Base-by-base conservation (phyloP, 2,797 vertebrate genomes). In the Staurois parvus region DNA sequence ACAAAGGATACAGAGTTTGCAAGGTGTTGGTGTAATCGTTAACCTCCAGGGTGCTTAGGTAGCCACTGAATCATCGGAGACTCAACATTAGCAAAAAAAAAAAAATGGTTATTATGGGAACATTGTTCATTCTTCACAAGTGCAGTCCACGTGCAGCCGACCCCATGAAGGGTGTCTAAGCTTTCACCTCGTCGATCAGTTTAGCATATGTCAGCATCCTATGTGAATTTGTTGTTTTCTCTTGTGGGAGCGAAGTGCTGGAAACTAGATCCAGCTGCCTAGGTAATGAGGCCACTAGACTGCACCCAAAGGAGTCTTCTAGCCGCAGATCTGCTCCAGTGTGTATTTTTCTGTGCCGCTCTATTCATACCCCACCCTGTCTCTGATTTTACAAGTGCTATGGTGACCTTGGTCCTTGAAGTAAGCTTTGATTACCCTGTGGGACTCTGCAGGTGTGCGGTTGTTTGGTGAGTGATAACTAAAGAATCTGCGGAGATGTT, bases 1-100 rank as follows among this genome's bases (percentile, higher is more conserved):
- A n/a, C n/a, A n/a, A n/a, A 90, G 89, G 90, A 88, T 91, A 91
- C 81, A 88, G 89, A 92, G 91, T 87, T 83, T 45, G 80, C 80
- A 83, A 87, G 80, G 80, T 86, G 75, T 64, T 37, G 34, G 62
- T 74, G 80, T 79, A 66, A 83, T 83, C 79, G 76, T 86, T 86
- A 83, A 83, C 80, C 85, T 83, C 68, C 24, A 13, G 42, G 59
- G 28, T 70, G 32, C 40, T 40, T 26, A 83, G 59, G 37, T 78
- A 56, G 74, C 74, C 66, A 76, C 30, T 45, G 29, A 86, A 83
- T 48, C 42, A 62, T 72, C 42, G 19, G 73, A 73, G 79, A 59
- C 74, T 13, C 45, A 15, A 48, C 24, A 72, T 32, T 72, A 70
- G 45, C 34, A 67, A 80, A 59, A 83, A 64, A 72, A 81, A 76